These are phyloP conservation scores for Emberiza fucata DNA, from an alignment of 2,113 vertebrate genomes.

Conservation along the genomic window DNA sequence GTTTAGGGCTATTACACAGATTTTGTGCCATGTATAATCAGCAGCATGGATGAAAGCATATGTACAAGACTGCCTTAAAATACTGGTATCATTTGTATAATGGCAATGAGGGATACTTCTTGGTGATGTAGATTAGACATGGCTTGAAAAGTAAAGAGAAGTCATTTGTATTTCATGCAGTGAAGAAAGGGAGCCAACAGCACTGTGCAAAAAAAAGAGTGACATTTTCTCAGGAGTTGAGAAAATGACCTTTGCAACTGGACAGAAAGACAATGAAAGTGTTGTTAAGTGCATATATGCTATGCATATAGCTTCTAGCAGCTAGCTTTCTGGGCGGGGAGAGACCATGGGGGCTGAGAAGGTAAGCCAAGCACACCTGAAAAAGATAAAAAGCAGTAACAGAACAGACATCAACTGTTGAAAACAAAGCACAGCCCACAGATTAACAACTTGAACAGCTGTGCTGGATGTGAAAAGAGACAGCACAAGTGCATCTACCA, in stretches of 20 bases:
- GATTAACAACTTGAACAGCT: background rate
- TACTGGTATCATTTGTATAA: background rate
- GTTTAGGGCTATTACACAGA: background rate
- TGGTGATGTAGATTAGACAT: background rate
- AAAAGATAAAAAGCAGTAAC: background rate
- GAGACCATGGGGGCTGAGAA: background rate
- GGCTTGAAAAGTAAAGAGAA: background rate
- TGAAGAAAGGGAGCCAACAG: background rate
- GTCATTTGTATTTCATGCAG: background rate
- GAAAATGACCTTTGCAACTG: conserved; percentile 5
- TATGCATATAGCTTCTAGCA: background rate
- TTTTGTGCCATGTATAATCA: background rate
- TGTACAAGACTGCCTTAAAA: background rate
- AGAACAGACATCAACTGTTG: background rate
- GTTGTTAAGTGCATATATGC: background rate
- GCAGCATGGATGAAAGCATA: background rate
- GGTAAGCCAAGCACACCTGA: background rate
- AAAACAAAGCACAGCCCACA: background rate
- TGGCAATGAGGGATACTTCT: background rate
- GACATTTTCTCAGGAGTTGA: background rate
- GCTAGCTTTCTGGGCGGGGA: background rate
- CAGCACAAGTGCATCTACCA: background rate
- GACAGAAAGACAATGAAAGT: background rate
- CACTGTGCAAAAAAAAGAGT: background rate
- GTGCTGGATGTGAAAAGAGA: background rate